Evolutionary conservation across 2,888 invertebrate genomes (phyloP).

Genomic region (Neoitamus cyanurus): DNA sequence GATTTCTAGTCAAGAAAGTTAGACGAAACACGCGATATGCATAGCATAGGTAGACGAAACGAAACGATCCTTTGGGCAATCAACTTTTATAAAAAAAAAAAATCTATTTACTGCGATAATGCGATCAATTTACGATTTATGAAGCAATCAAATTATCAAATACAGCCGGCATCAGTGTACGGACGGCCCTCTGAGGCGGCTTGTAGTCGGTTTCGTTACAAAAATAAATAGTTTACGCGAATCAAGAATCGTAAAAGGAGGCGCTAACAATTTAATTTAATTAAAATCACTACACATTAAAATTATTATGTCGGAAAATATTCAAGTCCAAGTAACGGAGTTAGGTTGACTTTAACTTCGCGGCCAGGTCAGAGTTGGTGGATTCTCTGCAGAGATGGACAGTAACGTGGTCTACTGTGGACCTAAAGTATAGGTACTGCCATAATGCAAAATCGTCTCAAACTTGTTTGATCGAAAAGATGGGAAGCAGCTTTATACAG

Average conservation of each 20-base stretch:
- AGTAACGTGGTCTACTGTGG: neutral
- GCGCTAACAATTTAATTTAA: conserved; percentile 13
- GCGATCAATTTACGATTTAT: neutral
- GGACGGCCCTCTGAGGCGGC: neutral
- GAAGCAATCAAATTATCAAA: neutral
- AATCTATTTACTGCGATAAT: neutral
- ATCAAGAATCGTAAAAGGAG: neutral
- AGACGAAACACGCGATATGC: conserved; percentile 6
- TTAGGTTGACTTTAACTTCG: conserved; percentile 17
- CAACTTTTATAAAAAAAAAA: neutral
- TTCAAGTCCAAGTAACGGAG: conserved; percentile 17
- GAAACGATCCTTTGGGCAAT: neutral
- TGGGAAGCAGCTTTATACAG: too few relatives aligned
- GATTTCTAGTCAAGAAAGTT: conserved; percentile 4
- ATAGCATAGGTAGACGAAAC: neutral
- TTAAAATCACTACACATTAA: conserved; percentile 41
- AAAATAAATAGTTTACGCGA: neutral
- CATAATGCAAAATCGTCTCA: too few relatives aligned
- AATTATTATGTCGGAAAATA: conserved; percentile 14
- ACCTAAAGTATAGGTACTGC: too few relatives aligned
- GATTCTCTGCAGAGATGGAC: neutral
- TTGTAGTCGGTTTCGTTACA: neutral
- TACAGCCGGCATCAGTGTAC: neutral
- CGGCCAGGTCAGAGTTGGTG: neutral
- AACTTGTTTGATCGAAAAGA: too few relatives aligned